Base-by-base conservation (phyloP, 2,888 invertebrate genomes). In the Mesorhabditis spiculigera region DNA sequence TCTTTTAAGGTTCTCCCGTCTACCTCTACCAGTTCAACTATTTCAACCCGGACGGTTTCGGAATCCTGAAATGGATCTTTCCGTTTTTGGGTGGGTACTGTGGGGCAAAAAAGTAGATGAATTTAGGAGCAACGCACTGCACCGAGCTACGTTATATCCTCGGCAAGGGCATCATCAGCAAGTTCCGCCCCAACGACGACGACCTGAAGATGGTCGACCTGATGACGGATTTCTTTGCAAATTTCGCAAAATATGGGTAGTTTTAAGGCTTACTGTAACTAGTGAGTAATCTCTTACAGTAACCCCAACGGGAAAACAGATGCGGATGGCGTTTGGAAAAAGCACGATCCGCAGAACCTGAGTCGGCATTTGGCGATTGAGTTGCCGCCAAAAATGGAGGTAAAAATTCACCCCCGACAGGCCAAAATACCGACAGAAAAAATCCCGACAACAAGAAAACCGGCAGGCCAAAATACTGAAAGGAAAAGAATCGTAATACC, bases 181-280 rank as follows among this genome's bases (percentile, higher is more conserved):
- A 81, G 64, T 81, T 80, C 63, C 61, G 69, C 43, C 80, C 80
- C n/a, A 75, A 76, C 67, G 77, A 71, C 16, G 67, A 73, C 41
- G 81, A 81, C 68, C 71, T 69, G 64, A 70, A 73, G 62, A 76
- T 79, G 74, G 69, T 81, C 43, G 74, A 79, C n/a, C 61, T 69
- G 45, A 79, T 81, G 79, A 81, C 79, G 3, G 69, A 68, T 4
- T 81, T 72, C 62, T 79, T 77, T 63, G 75, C 80, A 6, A 81
- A 79, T 68, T 81, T 81, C 42, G 76, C 78, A 13, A 81, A 81
- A 73, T 80, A 70, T 63, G 78, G 80, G 76, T 78, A 58, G 42
- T 68, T 45, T 16, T 41, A 8, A 45, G 4, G 3, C n/a, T n/a
- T 58, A n/a, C 10, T 58, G 10, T 58, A 4, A 13, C 3, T 28